Base-by-base conservation (phyloP, 2,113 vertebrate species). In the Formicarius rufipectus region DNA sequence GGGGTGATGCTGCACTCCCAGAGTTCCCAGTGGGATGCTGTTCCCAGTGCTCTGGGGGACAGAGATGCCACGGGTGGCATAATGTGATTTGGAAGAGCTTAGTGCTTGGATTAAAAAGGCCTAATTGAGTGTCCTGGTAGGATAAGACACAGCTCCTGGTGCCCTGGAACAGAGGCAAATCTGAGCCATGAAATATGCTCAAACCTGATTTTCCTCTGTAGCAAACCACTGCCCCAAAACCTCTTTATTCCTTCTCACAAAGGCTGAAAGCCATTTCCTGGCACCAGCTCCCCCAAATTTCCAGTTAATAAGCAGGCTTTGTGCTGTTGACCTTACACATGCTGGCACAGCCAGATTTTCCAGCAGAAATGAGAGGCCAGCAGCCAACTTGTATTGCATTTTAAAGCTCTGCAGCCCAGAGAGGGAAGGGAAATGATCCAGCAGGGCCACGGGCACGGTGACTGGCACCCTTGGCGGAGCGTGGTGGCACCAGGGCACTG, bases 291-390 rank as follows among this genome's bases (percentile, higher is more conserved):
- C 90, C 87, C 90, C 90, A 84, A 63, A 94, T 96, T 94, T 93
- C 95, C 93, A 95, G 95, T 78, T 91, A 96, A 95, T 95, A 96
- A 96, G 90, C 88, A 90, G 86, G 73, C 95, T 96, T 96, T 96
- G 95, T 95, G 90, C 92, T 78, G 92, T 78, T 96, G 96, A 96
- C 96, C 95, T 96, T 96, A 91, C 84, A 39, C 69, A 31, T 4
- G 93, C 77, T 92, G 89, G 88, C 88, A 88, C 73, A 62, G 89
- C 80, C 89, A 87, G 87, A 53, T 88, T 91, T 93, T 95, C 89
- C 89, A 84, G 87, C 89, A 93, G 94, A 80, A 96, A 76, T 9
- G 93, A 83, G 95, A 52, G 93, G 93, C 95, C 76, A 30, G 90
- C 81, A 93, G 91, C 83, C 94, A 92, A n/a, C 45, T 73, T 4